Evolutionary conservation across 2,888 invertebrate genomes (phyloP).

Genomic region (Blastobasis lacticolella): DNA sequence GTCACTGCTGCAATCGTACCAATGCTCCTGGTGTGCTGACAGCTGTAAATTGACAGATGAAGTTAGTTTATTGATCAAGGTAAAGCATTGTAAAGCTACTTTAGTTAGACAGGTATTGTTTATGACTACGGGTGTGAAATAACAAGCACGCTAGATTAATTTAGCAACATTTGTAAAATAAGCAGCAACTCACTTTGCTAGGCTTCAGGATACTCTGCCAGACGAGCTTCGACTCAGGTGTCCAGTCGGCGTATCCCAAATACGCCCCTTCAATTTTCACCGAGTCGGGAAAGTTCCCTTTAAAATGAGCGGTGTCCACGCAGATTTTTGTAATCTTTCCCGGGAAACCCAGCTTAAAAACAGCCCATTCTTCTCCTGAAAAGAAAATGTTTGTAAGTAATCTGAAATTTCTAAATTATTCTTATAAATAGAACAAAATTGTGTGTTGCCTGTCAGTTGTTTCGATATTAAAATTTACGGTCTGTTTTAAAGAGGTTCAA

Average conservation of each 20-base stretch:
- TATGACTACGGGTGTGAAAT: too few species aligned
- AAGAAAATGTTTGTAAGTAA: conserved; percentile 2
- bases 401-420: too few species aligned
- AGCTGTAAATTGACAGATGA: conserved; percentile 43
- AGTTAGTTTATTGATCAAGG: too few species aligned
- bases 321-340: conserved; percentile 66
- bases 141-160: not conserved
- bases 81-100: too few species aligned
- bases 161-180: not conserved
- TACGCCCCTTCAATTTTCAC: conserved; percentile 71
- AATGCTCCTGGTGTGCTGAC: conserved; percentile 65
- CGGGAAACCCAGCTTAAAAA: conserved; percentile 72
- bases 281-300: conserved; percentile 78
- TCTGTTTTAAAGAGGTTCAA: too few species aligned
- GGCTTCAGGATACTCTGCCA: conserved; percentile 68
- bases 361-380: conserved; percentile 76
- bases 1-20: conserved; percentile 49
- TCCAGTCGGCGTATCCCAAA: conserved; percentile 38
- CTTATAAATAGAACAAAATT: too few species aligned
- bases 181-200: conserved; percentile 57
- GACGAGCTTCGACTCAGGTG: conserved; percentile 23
- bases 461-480: too few species aligned
- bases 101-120: too few species aligned
- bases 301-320: conserved; percentile 77
- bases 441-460: too few species aligned